phyloP scores from a whole-genome alignment of 2,797 vertebrate genomes.

The Gymnoscopelus braueri region DNA sequence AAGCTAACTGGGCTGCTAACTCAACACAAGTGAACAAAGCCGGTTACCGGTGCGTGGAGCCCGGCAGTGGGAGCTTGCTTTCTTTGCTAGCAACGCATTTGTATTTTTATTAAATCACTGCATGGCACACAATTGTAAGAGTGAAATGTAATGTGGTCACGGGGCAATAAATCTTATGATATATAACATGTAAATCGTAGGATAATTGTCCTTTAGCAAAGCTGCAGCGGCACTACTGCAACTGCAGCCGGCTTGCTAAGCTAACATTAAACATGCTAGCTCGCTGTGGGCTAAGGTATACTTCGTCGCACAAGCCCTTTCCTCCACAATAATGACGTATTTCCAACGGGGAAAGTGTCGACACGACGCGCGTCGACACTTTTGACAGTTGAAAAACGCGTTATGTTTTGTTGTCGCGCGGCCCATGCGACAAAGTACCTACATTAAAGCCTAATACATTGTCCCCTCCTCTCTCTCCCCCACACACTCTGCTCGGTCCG shows the following conservation, averaged over 20 bases:
- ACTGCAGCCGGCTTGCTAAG: conserved; percentile 57
- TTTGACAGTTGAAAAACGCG: too few relatives aligned
- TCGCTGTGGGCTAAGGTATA: conserved; percentile 35
- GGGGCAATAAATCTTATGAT: not conserved
- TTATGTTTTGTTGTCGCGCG: too few relatives aligned
- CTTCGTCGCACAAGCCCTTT: not conserved
- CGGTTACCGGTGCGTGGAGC: conserved; percentile 62
- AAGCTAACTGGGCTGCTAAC: conserved; percentile 31
- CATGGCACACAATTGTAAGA: too few relatives aligned
- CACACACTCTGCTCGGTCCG: conserved; percentile 37
- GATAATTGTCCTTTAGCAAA: not conserved
- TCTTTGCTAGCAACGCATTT: not conserved
- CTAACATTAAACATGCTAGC: conserved; percentile 72
- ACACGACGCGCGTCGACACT: too few relatives aligned
- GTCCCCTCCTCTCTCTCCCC: conserved; percentile 68
- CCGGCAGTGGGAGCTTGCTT: conserved; percentile 19
- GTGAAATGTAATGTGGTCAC: too few relatives aligned
- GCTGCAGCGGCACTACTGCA: not conserved
- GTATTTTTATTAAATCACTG: too few relatives aligned
- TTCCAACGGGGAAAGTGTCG: too few relatives aligned
- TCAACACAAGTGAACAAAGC: conserved; percentile 72
- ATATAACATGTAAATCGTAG: not conserved
- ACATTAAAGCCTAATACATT: conserved; percentile 16
- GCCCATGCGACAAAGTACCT: too few relatives aligned
- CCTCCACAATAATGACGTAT: too few relatives aligned